Conservation (phyloP, 2,888 invertebrate genomes). For the Penaeus monodon region DNA sequence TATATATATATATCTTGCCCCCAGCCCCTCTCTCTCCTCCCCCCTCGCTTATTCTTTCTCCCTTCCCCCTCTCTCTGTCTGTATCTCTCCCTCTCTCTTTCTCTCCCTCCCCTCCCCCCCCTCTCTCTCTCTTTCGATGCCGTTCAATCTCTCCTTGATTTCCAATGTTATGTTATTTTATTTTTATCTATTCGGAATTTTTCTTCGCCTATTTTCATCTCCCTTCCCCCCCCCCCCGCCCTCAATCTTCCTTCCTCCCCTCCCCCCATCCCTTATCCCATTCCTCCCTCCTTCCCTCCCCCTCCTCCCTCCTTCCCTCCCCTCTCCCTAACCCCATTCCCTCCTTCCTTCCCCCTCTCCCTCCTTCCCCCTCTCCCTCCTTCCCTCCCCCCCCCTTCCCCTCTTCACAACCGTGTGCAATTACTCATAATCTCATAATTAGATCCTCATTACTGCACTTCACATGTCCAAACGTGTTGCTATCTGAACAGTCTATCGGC, state of each 20-base stretch:
- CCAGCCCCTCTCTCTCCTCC: neutral
- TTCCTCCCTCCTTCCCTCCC: neutral
- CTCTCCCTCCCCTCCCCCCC: neutral
- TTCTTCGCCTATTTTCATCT: neutral
- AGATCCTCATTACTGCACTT: too few relatives aligned
- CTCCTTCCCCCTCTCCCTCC: neutral
- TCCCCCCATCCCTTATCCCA: accelerated
- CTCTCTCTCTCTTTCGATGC: neutral
- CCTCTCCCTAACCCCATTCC: neutral
- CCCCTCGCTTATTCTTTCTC: neutral
- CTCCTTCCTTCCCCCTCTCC: neutral
- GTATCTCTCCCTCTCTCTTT: neutral
- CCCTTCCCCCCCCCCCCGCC: neutral
- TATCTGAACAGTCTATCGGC: too few relatives aligned
- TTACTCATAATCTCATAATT: too few relatives aligned
- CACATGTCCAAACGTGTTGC: too few relatives aligned
- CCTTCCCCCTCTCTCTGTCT: neutral
- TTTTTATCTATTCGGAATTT: neutral
- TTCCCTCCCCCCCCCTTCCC: neutral
- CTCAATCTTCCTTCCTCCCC: neutral
- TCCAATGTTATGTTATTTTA: neutral
- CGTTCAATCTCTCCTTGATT: neutral
- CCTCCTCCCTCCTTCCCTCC: neutral
- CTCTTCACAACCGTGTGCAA: neutral
- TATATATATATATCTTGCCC: too few relatives aligned